Conservation (phyloP, 2,113 vertebrate species). For the Macrotis lagotis region DNA sequence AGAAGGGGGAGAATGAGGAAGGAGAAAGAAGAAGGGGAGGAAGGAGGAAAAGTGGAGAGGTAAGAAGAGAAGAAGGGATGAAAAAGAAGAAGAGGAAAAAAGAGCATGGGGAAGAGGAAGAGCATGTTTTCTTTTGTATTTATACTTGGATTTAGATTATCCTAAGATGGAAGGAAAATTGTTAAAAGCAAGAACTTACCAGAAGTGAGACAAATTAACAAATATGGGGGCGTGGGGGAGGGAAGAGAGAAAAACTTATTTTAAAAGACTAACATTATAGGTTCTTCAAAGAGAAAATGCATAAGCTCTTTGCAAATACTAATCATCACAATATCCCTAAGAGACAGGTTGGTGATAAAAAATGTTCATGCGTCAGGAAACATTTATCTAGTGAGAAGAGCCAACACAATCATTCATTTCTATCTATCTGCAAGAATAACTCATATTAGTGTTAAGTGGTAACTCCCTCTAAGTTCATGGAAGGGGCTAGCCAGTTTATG, state of each 20-base stretch:
- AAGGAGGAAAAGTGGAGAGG: not conserved
- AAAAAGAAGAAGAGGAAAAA: too few species aligned
- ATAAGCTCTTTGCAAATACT: not conserved
- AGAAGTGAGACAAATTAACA: not conserved
- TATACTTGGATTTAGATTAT: not conserved
- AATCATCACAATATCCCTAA: not conserved
- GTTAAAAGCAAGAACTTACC: not conserved
- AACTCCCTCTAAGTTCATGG: not conserved
- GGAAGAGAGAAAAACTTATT: not conserved
- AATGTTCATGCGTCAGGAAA: not conserved
- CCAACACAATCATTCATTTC: not conserved
- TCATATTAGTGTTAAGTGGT: not conserved
- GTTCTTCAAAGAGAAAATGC: not conserved
- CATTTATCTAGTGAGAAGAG: not conserved
- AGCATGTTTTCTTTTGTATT: not conserved
- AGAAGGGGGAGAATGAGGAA: too few species aligned
- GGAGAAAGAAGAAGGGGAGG: too few species aligned
- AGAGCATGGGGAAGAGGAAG: not conserved
- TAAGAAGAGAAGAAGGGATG: too few species aligned
- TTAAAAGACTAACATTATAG: not conserved
- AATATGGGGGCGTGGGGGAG: not conserved
- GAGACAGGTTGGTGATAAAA: not conserved
- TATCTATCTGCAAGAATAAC: not conserved
- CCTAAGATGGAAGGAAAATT: slow-evolving; percentile 2
- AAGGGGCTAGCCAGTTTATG: not conserved